Evolutionary conservation across 2,888 invertebrate species (phyloP).

Genomic region (Lordiphosa fenestrarum): DNA sequence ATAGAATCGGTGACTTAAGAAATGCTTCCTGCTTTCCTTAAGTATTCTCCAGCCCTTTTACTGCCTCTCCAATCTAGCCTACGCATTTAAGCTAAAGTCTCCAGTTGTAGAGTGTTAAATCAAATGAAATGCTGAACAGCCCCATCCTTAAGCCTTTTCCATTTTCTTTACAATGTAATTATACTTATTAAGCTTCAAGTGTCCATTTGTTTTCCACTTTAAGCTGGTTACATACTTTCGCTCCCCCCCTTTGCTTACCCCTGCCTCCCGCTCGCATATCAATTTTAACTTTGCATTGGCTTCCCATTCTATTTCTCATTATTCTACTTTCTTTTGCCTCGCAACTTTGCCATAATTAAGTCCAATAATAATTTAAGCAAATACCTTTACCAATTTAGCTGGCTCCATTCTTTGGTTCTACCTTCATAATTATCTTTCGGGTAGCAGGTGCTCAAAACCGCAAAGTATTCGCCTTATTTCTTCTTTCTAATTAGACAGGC

Average conservation of each 20-base stretch:
- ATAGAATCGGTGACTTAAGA: no score
- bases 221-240: slow-evolving; percentile 16
- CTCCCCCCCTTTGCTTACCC: slow-evolving; percentile 1
- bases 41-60: no score
- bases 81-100: no score
- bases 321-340: slow-evolving; percentile 21
- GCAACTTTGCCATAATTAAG: slow-evolving; percentile 60
- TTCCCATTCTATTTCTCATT: slow-evolving; percentile 47
- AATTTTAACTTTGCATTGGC: slow-evolving; percentile 43
- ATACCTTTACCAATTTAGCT: slow-evolving; percentile 60
- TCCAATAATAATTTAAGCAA: slow-evolving; percentile 72
- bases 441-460: slow-evolving; percentile 67
- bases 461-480: slow-evolving; percentile 62
- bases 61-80: no score
- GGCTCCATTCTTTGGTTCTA: slow-evolving; percentile 25
- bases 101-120: no score
- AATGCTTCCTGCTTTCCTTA: no score
- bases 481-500: slow-evolving; percentile 62
- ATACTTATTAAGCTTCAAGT: slow-evolving; percentile 19
- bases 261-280: slow-evolving; percentile 3
- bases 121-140: not conserved
- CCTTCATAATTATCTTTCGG: slow-evolving; percentile 63
- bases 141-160: not conserved
- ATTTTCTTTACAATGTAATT: slow-evolving; percentile 7
- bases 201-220: slow-evolving; percentile 8